A percentile compares a stretch with the other conserved stretches of the same genome.
Conservation (phyloP, 1,140 invertebrate genomes). For the Lutraria rhynchaena region DNA sequence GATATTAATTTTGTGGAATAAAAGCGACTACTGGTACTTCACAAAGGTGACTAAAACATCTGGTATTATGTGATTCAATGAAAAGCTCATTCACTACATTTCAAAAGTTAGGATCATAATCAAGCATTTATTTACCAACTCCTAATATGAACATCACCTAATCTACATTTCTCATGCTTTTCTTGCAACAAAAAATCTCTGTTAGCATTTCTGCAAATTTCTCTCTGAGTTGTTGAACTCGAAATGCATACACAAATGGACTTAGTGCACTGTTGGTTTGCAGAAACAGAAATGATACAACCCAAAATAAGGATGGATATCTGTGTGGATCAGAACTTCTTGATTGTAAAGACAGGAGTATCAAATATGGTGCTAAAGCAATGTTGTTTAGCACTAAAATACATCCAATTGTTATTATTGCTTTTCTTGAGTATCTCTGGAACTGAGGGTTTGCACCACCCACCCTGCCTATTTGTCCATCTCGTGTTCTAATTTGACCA, state of each 20-base stretch:
- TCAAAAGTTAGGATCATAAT: too few relatives aligned
- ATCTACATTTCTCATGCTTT: too few relatives aligned
- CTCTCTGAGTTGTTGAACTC: not conserved
- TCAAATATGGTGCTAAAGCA: not conserved
- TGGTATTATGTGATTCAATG: too few relatives aligned
- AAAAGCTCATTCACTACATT: too few relatives aligned
- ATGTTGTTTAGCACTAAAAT: slow-evolving; percentile 16
- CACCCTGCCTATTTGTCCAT: not conserved
- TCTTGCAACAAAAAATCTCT: not conserved
- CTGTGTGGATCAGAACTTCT: too few relatives aligned
- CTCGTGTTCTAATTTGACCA: not conserved
- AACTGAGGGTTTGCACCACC: not conserved
- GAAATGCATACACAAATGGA: slow-evolving; percentile 14
- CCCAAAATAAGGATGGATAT: not conserved
- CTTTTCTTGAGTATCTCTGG: slow-evolving; percentile 1
- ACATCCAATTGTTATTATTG: not conserved
- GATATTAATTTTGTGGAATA: too few relatives aligned
- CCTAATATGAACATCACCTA: too few relatives aligned
- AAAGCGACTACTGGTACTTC: too few relatives aligned
- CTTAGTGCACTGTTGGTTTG: slow-evolving; percentile 29
- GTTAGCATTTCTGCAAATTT: slow-evolving; percentile 10
- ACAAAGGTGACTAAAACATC: too few relatives aligned
- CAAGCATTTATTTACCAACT: too few relatives aligned
- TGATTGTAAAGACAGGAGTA: not conserved
- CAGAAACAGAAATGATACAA: not conserved